Evolutionary conservation across 2,797 vertebrate species (phyloP).

Genomic region (Pseudochromis fuscus): DNA sequence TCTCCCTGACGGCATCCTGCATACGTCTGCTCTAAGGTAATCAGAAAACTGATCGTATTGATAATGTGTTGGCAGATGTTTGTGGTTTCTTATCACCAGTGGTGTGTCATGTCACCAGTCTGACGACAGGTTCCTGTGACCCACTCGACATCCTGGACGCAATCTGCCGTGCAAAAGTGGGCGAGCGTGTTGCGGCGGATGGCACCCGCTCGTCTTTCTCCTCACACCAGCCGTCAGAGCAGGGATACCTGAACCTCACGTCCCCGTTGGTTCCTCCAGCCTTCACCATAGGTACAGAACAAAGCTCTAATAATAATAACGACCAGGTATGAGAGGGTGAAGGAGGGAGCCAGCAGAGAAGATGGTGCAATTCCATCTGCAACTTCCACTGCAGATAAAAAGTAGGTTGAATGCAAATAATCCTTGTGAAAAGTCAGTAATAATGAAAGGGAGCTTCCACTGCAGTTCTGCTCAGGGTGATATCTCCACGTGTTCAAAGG

Average conservation of each 20-base stretch:
- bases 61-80: not conserved
- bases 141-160: constrained; percentile 79
- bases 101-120: constrained; percentile 64
- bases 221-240: constrained; percentile 82
- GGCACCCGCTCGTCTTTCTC: constrained; percentile 70
- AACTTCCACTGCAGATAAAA: constrained; percentile 7
- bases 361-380: not conserved
- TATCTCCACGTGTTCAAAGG: constrained; percentile 18
- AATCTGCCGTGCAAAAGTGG: constrained; percentile 72
- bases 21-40: constrained; percentile 86
- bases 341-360: not conserved
- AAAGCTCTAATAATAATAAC: constrained; percentile 56
- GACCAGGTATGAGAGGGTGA: constrained; percentile 71
- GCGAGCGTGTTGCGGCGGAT: constrained; percentile 67
- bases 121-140: constrained; percentile 71
- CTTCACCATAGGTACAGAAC: constrained; percentile 57
- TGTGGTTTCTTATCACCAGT: not conserved
- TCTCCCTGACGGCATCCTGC: constrained; percentile 80
- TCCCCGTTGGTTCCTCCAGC: constrained; percentile 75
- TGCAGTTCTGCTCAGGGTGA: constrained; percentile 63
- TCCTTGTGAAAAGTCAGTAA: constrained; percentile 28
- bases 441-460: constrained; percentile 53
- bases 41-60: not conserved
- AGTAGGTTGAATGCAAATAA: constrained; percentile 23
- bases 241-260: constrained; percentile 88